Base-by-base conservation (phyloP, 2,797 vertebrate genomes). In the Characodon lateralis region DNA sequence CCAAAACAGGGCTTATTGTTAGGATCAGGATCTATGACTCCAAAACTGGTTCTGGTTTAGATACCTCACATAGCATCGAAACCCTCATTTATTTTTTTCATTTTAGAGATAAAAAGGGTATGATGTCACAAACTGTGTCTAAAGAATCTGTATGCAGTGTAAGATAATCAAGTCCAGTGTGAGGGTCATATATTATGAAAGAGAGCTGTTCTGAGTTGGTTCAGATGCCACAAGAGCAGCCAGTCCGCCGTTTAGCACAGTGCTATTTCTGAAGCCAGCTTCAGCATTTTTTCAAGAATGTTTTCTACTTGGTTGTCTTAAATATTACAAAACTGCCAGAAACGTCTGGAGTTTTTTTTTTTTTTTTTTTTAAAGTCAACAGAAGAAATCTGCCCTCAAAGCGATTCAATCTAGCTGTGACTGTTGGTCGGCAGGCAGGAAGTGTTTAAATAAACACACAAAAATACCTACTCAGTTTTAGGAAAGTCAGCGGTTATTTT, bases 301-400 rank as follows among this genome's bases (percentile, higher is more conserved):
- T 68, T 68, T 14, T 68, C 22, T 6, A 26, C 9, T 26, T 3
- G 12, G n/a, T 26, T 58, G 3, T 3, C n/a, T 26, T 6, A 6
- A 55, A 55, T 55, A 55, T 55, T 24, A 24, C 22, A 55, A 55
- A 55, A 24, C 20, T 53, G 51, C 51, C 18, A 20, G 18, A 53
- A 53, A 6, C 35, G 35, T 81, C 28, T 56, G 70, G 10, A 0
- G 82, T 31, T 31, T 31, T 31, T 31, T 31, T 31, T 31, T 31
- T 31, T 31, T 31, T 31, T 77, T 69, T 69, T 69, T 69, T n/a
- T 7, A 56, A 76, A 82, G 79, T 81, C 78, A 82, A 22, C 78
- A 53, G 43, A 78, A 79, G 14, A 61, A 14, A 69, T 80, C 72
- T 63, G 35, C 51, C 74, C 24, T 61, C 78, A 61, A 70, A 72